Percentiles rank a stretch among this genome's conserved stretches.
phyloP scores from a whole-genome alignment of 2,113 vertebrate species.

The cat (Felis catus) region F.catus_Fca126_mat1.0 CM031417.1:10567501-10568000 shows the following conservation, averaged over 20 bases:
- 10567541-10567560: background rate
- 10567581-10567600: background rate
- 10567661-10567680: background rate
- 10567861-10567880: background rate
- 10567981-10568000: background rate
- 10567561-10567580: background rate
- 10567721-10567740: background rate
- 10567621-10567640: background rate
- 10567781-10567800: background rate
- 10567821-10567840: background rate
- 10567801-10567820: background rate
- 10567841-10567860: background rate
- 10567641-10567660: background rate
- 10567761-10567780: background rate
- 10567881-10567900: background rate
- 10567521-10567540: background rate
- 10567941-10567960: background rate
- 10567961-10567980: background rate
- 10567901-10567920: background rate
- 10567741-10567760: background rate
- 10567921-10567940: background rate
- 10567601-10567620: background rate
- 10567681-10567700: background rate
- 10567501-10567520: background rate
- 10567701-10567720: background rate